Percentiles rank a stretch among this genome's conserved stretches.
Evolutionary conservation across 2,888 invertebrate genomes (phyloP).

Genomic region (Thysanoteuthis rhombus): DNA sequence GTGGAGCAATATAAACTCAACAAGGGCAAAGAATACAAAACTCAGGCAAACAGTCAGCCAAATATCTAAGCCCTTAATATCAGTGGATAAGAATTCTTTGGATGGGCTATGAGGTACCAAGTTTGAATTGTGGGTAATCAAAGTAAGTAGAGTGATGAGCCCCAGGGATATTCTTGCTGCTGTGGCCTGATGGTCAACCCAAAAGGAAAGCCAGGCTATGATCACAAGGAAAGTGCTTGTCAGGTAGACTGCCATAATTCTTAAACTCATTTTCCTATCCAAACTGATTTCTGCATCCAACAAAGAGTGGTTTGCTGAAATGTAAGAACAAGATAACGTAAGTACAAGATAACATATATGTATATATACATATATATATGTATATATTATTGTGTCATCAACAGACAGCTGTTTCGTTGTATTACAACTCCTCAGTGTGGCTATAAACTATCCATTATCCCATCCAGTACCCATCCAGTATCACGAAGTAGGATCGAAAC

Average conservation of each 20-base stretch:
- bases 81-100: conserved; percentile 16
- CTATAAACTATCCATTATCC: too few species aligned
- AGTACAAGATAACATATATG: too few species aligned
- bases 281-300: not conserved
- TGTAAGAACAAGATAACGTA: not conserved
- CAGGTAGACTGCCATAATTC: not conserved
- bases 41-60: conserved; percentile 15
- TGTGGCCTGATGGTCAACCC: not conserved
- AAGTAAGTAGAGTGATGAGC: conserved; percentile 22
- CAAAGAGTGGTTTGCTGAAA: not conserved
- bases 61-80: not conserved
- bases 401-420: too few species aligned
- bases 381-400: too few species aligned
- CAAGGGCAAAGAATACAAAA: conserved; percentile 17
- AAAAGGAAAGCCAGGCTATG: not conserved
- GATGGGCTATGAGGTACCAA: not conserved
- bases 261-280: not conserved
- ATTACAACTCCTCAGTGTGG: too few species aligned
- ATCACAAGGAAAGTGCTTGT: conserved; percentile 22
- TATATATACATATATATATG: too few species aligned
- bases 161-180: conserved; percentile 16
- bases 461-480: too few species aligned
- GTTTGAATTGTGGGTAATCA: conserved; percentile 21
- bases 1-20: conserved; percentile 18
- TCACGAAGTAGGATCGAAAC: too few species aligned